Evolutionary conservation across 2,797 vertebrate species (phyloP).

Genomic region (Acropternis orthonyx): DNA sequence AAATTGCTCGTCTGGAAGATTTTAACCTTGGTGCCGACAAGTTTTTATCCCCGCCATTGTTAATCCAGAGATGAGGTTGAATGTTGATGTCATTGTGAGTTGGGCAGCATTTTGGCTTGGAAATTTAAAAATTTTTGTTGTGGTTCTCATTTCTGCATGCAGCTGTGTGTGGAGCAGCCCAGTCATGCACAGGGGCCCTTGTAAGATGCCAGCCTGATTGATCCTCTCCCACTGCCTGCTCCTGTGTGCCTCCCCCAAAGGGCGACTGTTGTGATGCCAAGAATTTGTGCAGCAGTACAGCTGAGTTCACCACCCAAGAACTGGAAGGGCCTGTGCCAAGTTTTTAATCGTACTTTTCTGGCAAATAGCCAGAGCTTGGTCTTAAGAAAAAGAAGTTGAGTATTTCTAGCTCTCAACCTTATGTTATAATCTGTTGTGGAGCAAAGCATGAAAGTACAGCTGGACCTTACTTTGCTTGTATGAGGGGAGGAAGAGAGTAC

Average conservation of each 20-base stretch:
- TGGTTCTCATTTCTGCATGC: background rate
- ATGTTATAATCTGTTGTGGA: background rate
- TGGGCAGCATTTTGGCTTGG: background rate
- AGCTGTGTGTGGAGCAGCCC: background rate
- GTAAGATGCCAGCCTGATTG: slow-evolving; percentile 6
- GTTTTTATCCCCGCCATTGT: background rate
- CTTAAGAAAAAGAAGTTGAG: background rate
- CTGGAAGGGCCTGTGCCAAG: background rate
- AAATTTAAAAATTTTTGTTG: background rate
- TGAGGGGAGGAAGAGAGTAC: background rate
- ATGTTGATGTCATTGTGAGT: background rate
- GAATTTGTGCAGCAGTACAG: background rate
- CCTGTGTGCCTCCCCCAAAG: background rate
- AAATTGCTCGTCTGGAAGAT: background rate
- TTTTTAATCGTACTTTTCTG: slow-evolving; percentile 56
- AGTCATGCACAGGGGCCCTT: background rate
- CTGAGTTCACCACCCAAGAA: background rate
- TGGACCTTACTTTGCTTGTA: background rate
- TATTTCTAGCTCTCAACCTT: background rate
- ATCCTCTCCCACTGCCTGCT: background rate
- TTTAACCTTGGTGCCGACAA: background rate
- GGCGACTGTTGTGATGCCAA: background rate
- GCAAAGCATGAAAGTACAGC: background rate
- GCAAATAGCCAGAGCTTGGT: background rate
- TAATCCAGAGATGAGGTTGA: background rate